These are phyloP conservation scores for Drosophila robusta DNA, from an alignment of 2,888 invertebrate genomes.

Conservation along the genomic window DNA sequence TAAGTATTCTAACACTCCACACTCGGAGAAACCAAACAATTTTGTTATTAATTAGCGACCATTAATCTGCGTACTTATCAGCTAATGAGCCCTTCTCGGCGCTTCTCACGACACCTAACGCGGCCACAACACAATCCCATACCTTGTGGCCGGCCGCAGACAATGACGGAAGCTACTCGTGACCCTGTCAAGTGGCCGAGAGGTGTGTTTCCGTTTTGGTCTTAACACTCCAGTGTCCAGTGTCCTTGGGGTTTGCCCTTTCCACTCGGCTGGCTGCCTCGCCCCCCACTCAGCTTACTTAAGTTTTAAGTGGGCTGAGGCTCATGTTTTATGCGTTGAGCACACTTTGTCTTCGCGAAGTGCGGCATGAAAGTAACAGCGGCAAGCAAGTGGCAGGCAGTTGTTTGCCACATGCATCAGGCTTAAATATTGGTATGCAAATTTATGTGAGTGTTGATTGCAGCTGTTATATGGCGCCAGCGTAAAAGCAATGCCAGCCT, in stretches of 20 bases:
- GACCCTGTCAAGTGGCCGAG: slow-evolving; percentile 18
- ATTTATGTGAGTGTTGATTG: slow-evolving; percentile 78
- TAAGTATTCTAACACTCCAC: too few species aligned
- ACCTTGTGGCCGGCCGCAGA: slow-evolving; percentile 38
- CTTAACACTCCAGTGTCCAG: slow-evolving; percentile 6
- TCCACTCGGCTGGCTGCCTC: slow-evolving; percentile 23
- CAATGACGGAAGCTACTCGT: slow-evolving; percentile 26
- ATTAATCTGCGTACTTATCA: slow-evolving; percentile 49
- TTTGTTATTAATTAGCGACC: slow-evolving; percentile 48
- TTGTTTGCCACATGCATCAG: slow-evolving; percentile 44
- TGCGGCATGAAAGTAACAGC: slow-evolving; percentile 62
- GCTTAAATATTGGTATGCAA: slow-evolving; percentile 68
- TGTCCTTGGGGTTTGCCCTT: slow-evolving; percentile 23
- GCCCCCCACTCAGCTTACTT: slow-evolving; percentile 52
- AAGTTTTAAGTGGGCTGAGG: slow-evolving; percentile 53
- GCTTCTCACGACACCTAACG: slow-evolving; percentile 23
- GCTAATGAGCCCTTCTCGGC: slow-evolving; percentile 13
- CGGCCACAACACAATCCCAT: slow-evolving; percentile 43
- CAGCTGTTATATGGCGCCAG: slow-evolving; percentile 47
- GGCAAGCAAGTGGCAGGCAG: slow-evolving; percentile 11
- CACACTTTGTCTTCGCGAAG: slow-evolving; percentile 63
- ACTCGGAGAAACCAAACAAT: too few species aligned
- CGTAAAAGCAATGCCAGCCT: slow-evolving; percentile 6
- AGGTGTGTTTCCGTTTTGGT: slow-evolving; percentile 34
- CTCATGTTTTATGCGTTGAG: slow-evolving; percentile 74